phyloP scores from a whole-genome alignment of 37 sponge, comb jelly and placozoan genomes.

The Dysidea cf. avara region DNA sequence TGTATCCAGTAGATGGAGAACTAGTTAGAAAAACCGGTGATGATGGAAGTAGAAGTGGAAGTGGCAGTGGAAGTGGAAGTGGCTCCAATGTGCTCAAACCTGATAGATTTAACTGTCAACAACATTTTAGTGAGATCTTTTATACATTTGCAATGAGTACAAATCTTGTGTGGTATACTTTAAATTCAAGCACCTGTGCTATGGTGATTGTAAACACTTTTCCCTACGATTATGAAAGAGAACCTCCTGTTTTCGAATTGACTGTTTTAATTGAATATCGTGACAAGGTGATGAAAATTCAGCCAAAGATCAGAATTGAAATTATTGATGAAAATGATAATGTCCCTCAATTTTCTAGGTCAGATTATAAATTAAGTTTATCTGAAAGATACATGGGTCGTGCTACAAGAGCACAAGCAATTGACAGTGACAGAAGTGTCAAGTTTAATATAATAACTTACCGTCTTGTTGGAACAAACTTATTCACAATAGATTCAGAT shows the following conservation, averaged over 20 bases:
- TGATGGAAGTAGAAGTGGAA: no score
- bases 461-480: constrained; percentile 4
- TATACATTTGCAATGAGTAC: no score
- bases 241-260: constrained; percentile 21
- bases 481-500: constrained; percentile 21
- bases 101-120: no score
- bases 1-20: no score
- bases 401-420: constrained; percentile 19
- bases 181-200: no score
- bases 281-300: constrained; percentile 1
- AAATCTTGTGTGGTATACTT: no score
- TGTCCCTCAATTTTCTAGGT: constrained; percentile 20
- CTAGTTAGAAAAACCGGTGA: no score
- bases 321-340: constrained; percentile 60
- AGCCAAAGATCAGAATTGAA: constrained; percentile 11
- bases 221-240: constrained; percentile 53
- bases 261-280: constrained; percentile 32
- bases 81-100: no score
- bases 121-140: no score
- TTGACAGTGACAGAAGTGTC: constrained; percentile 36
- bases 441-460: constrained; percentile 32
- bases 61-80: no score
- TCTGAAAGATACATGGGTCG: constrained; percentile 24
- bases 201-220: constrained; percentile 16
- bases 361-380: constrained; percentile 15